These are phyloP conservation scores for Thumatha senex DNA, from an alignment of 2,888 invertebrate genomes.

Conservation along the genomic window DNA sequence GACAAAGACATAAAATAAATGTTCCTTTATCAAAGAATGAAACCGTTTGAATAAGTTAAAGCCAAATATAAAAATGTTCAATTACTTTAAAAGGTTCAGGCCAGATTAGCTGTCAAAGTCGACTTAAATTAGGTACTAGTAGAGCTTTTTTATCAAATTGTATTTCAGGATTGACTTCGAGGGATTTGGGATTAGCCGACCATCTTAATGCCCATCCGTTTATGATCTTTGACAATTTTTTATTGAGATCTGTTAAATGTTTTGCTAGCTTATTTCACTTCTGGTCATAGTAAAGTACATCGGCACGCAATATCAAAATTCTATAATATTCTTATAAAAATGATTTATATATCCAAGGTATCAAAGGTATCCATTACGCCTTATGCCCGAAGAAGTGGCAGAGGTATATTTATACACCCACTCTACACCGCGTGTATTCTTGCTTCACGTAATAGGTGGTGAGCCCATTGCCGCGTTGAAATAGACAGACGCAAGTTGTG, in stretches of 20 bases:
- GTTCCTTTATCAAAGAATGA: constrained; percentile 42
- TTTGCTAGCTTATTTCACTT: not conserved
- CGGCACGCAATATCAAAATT: no score
- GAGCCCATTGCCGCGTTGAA: no score
- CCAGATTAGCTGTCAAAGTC: constrained; percentile 35
- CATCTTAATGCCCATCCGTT: constrained; percentile 6
- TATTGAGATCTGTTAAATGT: not conserved
- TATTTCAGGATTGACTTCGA: constrained; percentile 17
- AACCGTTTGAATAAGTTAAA: constrained; percentile 36
- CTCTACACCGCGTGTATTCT: no score
- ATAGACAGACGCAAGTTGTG: no score
- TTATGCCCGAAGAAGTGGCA: no score
- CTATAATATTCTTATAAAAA: no score
- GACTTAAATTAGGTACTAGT: constrained; percentile 26
- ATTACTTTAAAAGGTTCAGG: constrained; percentile 39
- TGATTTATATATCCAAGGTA: no score
- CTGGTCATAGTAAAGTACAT: no score
- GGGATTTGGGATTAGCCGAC: constrained; percentile 16
- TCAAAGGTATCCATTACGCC: no score
- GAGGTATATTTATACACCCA: no score
- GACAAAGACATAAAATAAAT: constrained; percentile 38
- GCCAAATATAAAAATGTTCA: constrained; percentile 40
- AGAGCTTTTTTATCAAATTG: constrained; percentile 33
- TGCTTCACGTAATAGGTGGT: no score
- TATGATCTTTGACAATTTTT: constrained; percentile 6